Percentiles rank a stretch among this genome's conserved stretches.
These are phyloP conservation scores for Lymantria monacha DNA, from an alignment of 2,888 invertebrate species.

Conservation along the genomic window DNA sequence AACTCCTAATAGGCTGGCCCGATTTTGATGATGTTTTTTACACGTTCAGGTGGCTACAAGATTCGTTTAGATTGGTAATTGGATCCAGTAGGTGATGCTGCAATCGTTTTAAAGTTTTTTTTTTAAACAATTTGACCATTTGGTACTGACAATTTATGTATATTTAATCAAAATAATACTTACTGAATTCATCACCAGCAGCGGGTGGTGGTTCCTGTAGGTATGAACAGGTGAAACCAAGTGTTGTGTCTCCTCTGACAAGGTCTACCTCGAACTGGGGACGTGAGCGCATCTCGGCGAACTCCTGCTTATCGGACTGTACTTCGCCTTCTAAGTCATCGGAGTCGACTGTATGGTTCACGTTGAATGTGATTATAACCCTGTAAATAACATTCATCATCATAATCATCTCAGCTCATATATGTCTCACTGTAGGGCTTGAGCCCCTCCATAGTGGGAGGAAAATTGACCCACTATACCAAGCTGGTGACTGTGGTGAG, in stretches of 20 bases:
- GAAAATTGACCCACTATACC: too few relatives aligned
- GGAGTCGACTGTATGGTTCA: conserved; percentile 96
- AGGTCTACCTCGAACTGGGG: conserved; percentile 96
- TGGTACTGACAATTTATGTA: too few relatives aligned
- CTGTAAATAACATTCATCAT: conserved; percentile 36
- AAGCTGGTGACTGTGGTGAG: too few relatives aligned
- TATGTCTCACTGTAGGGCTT: too few relatives aligned
- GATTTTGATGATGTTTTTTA: too few relatives aligned
- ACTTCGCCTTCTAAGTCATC: conserved; percentile 87
- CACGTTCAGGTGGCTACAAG: too few relatives aligned
- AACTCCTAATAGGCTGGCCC: too few relatives aligned
- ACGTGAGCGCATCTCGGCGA: conserved; percentile 93
- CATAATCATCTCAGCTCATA: too few relatives aligned
- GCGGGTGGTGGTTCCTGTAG: conserved; percentile 83
- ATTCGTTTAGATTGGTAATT: too few relatives aligned
- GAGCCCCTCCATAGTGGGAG: too few relatives aligned
- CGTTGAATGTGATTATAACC: conserved; percentile 89
- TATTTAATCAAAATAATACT: conserved; percentile 30
- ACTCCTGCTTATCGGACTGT: conserved; percentile 86
- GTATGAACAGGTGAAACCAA: conserved; percentile 94
- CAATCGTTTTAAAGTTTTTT: too few relatives aligned
- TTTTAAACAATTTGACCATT: not conserved
- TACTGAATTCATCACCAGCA: conserved; percentile 87
- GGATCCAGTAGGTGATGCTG: too few relatives aligned
- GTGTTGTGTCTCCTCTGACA: conserved; percentile 87